Conservation (phyloP, 1,140 invertebrate genomes). For the Drosophila equinoxialis region DNA sequence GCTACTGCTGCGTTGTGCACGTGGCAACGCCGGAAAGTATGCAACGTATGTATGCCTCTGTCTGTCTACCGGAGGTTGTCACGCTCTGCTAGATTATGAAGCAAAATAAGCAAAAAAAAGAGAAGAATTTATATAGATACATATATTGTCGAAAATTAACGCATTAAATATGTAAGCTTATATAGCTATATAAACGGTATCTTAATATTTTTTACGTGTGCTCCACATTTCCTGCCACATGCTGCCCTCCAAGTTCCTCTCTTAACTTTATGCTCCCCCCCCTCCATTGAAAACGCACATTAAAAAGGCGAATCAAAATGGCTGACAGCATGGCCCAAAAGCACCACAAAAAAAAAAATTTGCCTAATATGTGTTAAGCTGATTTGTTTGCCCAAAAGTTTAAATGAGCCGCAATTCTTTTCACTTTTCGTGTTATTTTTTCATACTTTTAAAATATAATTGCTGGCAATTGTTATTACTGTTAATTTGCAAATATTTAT, state of each 20-base stretch:
- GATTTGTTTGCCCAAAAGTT: conserved; percentile 15
- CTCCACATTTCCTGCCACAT: background rate
- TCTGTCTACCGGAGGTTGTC: conserved; percentile 19
- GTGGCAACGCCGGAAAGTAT: conserved; percentile 40
- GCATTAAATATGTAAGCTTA: conserved; percentile 60
- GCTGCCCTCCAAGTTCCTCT: background rate
- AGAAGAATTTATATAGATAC: background rate
- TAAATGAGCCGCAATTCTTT: conserved; percentile 10
- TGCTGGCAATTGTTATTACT: background rate
- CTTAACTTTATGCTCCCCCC: background rate
- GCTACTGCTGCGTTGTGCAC: background rate
- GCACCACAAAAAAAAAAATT: conserved; percentile 4
- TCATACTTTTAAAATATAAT: background rate
- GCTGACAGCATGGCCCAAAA: conserved; percentile 5
- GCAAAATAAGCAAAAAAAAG: conserved; percentile 16
- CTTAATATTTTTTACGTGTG: conserved; percentile 57
- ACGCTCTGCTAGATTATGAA: conserved; percentile 59
- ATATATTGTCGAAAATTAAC: conserved; percentile 66
- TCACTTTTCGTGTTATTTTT: background rate
- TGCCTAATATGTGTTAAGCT: conserved; percentile 27
- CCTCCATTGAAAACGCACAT: background rate
- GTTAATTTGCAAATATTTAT: background rate
- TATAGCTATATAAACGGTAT: conserved; percentile 35
- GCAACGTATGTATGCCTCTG: conserved; percentile 31
- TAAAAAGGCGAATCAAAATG: conserved; percentile 2